Evolutionary conservation across 2,797 vertebrate species (phyloP), one percentile per base, ranked within the genome.

Genomic region (Chrosomus eos): DNA sequence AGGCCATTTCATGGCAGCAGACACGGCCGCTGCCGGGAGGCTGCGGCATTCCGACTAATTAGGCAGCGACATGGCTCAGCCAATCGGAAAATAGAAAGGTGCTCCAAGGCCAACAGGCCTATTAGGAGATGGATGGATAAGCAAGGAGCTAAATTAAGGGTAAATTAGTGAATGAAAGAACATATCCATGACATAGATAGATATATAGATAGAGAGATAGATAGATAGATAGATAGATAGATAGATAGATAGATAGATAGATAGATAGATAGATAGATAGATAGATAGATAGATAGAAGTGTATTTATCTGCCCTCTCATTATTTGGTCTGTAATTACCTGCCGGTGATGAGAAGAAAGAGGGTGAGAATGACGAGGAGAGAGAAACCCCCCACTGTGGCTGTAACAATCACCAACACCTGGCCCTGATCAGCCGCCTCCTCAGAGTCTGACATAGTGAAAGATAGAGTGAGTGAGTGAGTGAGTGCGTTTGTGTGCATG

Each of bases 301-400:
- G 28, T 28, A 71, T 73, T 68, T 53, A 83, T 51, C 19, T 83
- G 48, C 31, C 36, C 66, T 45, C 38, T 71, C 19, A 36, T 33
- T 38, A 55, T 80, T 26, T 55, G 31, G 75, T 31, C 73, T 3
- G 51, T 80, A 43, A 73, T 95, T 96, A 99, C 98, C 98, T 96
- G 85, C 98, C 98, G 64, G 98, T 99, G 93, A 99, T 99, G 85
- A 99, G 95, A 91, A 99, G 97, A 93, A 99, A 99, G 84, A 99
- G 95, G 21, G 98, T 99, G 55, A 99, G 97, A 90, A 99, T 99
- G 92, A 99, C 95, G 26, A 99, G 90, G 28, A 99, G 96, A 53
- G 98, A 97, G 92, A 99, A 99, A 86, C 98, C 98, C 38, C 98
- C 98, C 4, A 99, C 98, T 2, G 98, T 97, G 0, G 98, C 98